Evolutionary conservation across 1,140 invertebrate genomes (phyloP), one percentile per base, ranked within the genome.

Genomic region (Diorhabda elongata): DNA sequence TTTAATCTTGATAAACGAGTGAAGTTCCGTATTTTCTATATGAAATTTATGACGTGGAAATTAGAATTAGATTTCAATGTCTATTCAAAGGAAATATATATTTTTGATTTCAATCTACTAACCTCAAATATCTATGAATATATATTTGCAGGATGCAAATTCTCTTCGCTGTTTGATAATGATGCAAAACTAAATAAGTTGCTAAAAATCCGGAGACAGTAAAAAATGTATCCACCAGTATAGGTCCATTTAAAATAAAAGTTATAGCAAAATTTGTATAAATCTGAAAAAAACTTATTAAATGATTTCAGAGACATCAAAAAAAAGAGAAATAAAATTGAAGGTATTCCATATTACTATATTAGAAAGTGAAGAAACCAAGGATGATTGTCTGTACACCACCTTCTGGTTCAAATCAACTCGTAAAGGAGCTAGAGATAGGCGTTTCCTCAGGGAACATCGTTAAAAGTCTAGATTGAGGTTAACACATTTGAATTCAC

Each of bases 221-320:
- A 41, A 91, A 84, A 77, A 91, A 91, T n/a, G 89, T 89, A 73
- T 91, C 90, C 6, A 91, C 90, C 6, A 89, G 78, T 2, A 88
- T 81, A 2, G 87, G 82, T 71, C 87, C 88, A 79, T 88, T 90
- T 61, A 87, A 74, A 71, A 90, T 84, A 58, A 88, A 83, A 3
- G 84, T 70, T 3, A 73, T 71, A 59, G 71, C 73, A 57, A 76
- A 68, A 44, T 72, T 73, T 11, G 71, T 71, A 52, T 76, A 77
- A 41, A 75, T 61, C 76, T 77, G 52, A 59, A 73, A 73, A 64
- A 52, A 52, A 6, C 5, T 52, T 8, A 0, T 3, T 4, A 52
- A 8, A 52, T 52, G n/a, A 52, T 1, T 26, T 26, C 26, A 26
- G n/a, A n/a, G n/a, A n/a, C n/a, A n/a, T n/a, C n/a, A n/a, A n/a